Evolutionary conservation across 2,113 vertebrate genomes (phyloP).

Genomic region (Empidonax traillii): DNA sequence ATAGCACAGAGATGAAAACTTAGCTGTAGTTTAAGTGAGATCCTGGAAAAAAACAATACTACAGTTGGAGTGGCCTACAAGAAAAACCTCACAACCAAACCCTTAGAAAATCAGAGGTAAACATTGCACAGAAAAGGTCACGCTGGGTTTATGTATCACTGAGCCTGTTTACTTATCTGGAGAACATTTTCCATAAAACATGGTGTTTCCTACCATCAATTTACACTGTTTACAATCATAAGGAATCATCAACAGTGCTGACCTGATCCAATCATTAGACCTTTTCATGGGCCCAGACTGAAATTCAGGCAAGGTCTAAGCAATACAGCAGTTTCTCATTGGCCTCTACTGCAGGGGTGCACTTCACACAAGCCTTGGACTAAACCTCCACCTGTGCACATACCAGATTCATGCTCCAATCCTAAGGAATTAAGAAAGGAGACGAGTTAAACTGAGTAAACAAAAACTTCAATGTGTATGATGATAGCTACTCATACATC

Average conservation of each 20-base stretch:
- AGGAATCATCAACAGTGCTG: neutral
- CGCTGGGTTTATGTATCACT: neutral
- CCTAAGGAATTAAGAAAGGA: neutral
- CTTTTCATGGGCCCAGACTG: neutral
- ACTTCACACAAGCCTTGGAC: neutral
- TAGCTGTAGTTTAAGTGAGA: neutral
- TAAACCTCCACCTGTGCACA: neutral
- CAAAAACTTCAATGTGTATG: neutral
- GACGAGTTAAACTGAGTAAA: neutral
- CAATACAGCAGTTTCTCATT: neutral
- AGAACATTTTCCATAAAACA: neutral
- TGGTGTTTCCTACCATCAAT: neutral
- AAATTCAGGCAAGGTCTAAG: neutral
- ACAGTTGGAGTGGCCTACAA: accelerated
- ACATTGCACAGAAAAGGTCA: neutral
- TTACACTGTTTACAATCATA: neutral
- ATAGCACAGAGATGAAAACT: neutral
- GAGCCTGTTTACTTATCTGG: neutral
- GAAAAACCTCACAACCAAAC: neutral
- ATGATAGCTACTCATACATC: neutral
- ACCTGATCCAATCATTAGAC: neutral
- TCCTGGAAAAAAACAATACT: neutral
- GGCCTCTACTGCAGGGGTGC: neutral
- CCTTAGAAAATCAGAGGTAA: neutral
- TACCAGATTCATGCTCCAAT: neutral